Base-by-base conservation (phyloP, 35 echinoderm and acorn worm species). In the Patiria miniata region DNA sequence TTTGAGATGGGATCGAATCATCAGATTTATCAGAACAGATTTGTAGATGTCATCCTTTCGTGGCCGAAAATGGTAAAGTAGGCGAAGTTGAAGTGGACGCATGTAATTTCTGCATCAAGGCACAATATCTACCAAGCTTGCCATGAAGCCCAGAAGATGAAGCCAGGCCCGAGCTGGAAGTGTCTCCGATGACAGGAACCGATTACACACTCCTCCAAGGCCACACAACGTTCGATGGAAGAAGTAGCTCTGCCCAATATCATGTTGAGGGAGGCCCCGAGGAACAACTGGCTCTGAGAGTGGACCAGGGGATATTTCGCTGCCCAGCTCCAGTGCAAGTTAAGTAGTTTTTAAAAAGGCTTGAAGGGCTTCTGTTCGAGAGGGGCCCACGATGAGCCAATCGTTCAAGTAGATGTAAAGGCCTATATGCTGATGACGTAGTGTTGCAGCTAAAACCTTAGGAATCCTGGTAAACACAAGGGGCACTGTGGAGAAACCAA, bases 351-450 rank as follows among this genome's bases (percentile, higher is more conserved):
- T 6, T 1, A 18, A 2, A 9, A 50, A 18, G 34, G 19, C n/a
- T 8, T 26, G 12, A 3, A 38, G 14, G 5, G 53, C 8, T 7
- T 17, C 58, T 15, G 42, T 14, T 32, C 30, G 19, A 16, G 79
- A 60, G 30, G 23, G 32, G n/a, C 19, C 60, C n/a, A 87, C 68
- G 2, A 53, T 12, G 14, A 86, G 2, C 83, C 44, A 57, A 26
- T 86, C 29, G 40, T 91, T 51, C 29, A 86, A 83, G 52, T 86
- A 91, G 9, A 68, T 61, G 12, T 86, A 91, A 28, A 91, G 21
- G 80, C 32, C n/a, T 1, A 91, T 54, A 23, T 86, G 78, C 19
- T 51, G 76, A 9, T 23, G 50, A 32, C 65, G 1, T 17, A 93
- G 61, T 30, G 36, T 26, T 34, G 77, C 57, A 6, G 57, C 65